Evolutionary conservation across 2,888 invertebrate species (phyloP).

Genomic region (Andricus quercusramuli): DNA sequence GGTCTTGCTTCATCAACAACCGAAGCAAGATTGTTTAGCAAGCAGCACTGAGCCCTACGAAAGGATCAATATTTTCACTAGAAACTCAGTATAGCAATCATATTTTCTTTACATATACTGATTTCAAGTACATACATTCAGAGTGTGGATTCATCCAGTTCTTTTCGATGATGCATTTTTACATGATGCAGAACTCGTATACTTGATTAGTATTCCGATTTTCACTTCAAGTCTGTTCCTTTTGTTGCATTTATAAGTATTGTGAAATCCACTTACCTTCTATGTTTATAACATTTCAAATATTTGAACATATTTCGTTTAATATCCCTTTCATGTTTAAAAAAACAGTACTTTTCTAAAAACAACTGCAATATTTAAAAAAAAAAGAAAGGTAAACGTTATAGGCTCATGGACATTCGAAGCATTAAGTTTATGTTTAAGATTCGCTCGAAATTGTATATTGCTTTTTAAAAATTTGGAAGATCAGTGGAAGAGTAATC

Average conservation of each 20-base stretch:
- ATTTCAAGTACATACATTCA: neutral
- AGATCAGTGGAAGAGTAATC: neutral
- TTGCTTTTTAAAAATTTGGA: neutral
- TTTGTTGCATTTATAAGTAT: neutral
- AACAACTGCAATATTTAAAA: neutral
- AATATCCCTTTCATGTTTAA: neutral
- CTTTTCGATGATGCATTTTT: slow-evolving; percentile 14
- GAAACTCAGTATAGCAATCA: neutral
- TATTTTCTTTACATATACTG: neutral
- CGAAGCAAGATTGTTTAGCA: neutral
- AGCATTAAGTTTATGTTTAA: neutral
- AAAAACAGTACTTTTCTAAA: neutral
- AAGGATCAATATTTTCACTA: slow-evolving; percentile 1
- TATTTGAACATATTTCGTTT: neutral
- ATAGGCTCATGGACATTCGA: neutral
- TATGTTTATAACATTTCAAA: neutral
- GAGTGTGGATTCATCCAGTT: slow-evolving; percentile 32
- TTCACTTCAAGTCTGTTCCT: neutral
- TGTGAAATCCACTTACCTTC: slow-evolving; percentile 18
- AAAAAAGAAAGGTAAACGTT: neutral
- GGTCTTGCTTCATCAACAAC: neutral
- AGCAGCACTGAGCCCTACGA: neutral
- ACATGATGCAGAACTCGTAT: neutral
- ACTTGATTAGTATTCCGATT: neutral
- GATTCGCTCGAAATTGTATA: neutral